Evolutionary conservation across 2,113 vertebrate genomes (phyloP).

Genomic region (Tragelaphus buxtoni): DNA sequence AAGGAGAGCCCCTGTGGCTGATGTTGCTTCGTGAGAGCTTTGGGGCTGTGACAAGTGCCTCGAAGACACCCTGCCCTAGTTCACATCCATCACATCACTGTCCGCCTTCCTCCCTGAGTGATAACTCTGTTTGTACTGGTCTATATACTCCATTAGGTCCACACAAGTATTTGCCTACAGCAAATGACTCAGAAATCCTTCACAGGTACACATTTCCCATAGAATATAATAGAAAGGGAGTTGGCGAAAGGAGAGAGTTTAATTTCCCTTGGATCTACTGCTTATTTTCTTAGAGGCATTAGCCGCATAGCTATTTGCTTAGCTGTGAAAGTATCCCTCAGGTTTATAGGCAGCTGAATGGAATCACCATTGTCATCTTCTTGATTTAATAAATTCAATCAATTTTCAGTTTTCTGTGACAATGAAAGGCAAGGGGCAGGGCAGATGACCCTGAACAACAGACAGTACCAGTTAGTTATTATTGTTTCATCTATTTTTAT

Average conservation of each 20-base stretch:
- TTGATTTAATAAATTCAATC: constrained; percentile 35
- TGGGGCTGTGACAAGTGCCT: background rate
- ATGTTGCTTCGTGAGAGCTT: background rate
- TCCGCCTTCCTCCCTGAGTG: background rate
- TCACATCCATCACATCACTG: background rate
- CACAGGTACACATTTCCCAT: constrained; percentile 30
- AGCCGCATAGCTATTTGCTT: background rate
- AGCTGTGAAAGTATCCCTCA: background rate
- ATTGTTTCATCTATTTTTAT: background rate
- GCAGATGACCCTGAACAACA: background rate
- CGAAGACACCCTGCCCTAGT: background rate
- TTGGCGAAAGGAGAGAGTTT: background rate
- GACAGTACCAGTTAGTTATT: background rate
- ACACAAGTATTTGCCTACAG: constrained; percentile 33
- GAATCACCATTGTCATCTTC: background rate
- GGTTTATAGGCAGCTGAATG: background rate
- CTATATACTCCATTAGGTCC: background rate
- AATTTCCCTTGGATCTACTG: background rate
- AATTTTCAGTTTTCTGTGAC: constrained; percentile 17
- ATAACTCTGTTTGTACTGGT: background rate
- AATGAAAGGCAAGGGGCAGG: background rate
- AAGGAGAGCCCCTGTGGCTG: background rate
- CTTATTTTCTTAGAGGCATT: constrained; percentile 41
- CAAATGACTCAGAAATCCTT: constrained; percentile 45
- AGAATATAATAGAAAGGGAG: background rate